Conservation (phyloP, 2,888 invertebrate genomes). For the Diaphora mendica region DNA sequence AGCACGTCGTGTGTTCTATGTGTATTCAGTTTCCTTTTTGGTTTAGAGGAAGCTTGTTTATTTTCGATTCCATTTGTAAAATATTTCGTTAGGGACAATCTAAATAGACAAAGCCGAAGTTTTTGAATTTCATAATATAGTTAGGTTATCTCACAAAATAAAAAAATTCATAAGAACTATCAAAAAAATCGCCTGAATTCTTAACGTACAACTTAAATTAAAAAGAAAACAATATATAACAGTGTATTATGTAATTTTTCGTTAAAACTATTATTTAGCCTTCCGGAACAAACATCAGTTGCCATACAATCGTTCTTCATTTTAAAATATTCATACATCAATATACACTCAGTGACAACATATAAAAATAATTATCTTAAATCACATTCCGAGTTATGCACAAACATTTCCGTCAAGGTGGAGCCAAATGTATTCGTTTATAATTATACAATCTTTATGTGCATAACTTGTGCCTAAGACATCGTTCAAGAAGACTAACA, state of each 20-base stretch:
- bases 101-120: no score
- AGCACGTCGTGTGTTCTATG: no score
- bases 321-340: conserved; percentile 33
- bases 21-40: no score
- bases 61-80: no score
- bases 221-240: conserved; percentile 53
- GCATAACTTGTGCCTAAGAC: conserved; percentile 20
- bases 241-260: conserved; percentile 68
- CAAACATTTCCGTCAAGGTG: conserved; percentile 20
- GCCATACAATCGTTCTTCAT: conserved; percentile 26
- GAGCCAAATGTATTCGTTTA: neutral
- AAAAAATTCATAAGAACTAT: neutral
- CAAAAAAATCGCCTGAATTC: neutral
- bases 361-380: conserved; percentile 38
- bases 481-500: conserved; percentile 70
- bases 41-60: no score
- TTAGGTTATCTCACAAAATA: neutral
- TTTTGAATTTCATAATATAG: neutral
- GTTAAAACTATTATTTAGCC: conserved; percentile 71
- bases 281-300: conserved; percentile 67
- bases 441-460: conserved; percentile 7
- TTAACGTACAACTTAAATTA: neutral
- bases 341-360: conserved; percentile 41
- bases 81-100: no score
- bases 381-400: conserved; percentile 25